Evolutionary conservation across 2,888 invertebrate genomes (phyloP).

Genomic region (Macrosoma leucophasiata): DNA sequence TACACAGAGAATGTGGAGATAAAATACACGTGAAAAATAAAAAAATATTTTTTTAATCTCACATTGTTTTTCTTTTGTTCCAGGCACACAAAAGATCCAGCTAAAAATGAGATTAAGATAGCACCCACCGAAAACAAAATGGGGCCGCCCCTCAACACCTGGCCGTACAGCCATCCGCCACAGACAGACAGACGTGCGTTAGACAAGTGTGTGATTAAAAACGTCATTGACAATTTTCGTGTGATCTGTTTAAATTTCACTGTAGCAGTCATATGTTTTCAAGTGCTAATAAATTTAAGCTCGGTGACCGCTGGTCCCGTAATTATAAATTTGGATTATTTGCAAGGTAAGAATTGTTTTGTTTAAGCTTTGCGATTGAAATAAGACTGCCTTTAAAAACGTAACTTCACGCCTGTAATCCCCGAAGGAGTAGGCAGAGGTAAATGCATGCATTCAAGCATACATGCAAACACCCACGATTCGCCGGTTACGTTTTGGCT

Average conservation of each 20-base stretch:
- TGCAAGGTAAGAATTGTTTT: conserved; percentile 48
- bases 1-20: too few relatives aligned
- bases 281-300: conserved; percentile 46
- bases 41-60: too few relatives aligned
- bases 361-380: too few relatives aligned
- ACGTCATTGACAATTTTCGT: conserved; percentile 40
- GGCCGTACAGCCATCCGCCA: conserved; percentile 46
- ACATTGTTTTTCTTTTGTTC: conserved; percentile 38
- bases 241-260: conserved; percentile 50
- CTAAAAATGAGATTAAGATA: conserved; percentile 41
- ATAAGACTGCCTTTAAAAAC: too few relatives aligned
- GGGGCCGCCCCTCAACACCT: conserved; percentile 56
- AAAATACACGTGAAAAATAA: too few relatives aligned
- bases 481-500: too few relatives aligned
- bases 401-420: too few relatives aligned
- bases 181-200: too few relatives aligned
- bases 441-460: too few relatives aligned
- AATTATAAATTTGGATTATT: conserved; percentile 58
- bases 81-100: conserved; percentile 32
- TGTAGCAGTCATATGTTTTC: conserved; percentile 44
- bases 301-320: conserved; percentile 57
- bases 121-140: conserved; percentile 34
- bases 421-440: too few relatives aligned
- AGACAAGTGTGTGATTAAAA: conserved; percentile 38
- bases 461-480: too few relatives aligned